Evolutionary conservation across 2,888 invertebrate species (phyloP), one percentile per base, ranked within the genome.

Genomic region (Sthenelais limicola): DNA sequence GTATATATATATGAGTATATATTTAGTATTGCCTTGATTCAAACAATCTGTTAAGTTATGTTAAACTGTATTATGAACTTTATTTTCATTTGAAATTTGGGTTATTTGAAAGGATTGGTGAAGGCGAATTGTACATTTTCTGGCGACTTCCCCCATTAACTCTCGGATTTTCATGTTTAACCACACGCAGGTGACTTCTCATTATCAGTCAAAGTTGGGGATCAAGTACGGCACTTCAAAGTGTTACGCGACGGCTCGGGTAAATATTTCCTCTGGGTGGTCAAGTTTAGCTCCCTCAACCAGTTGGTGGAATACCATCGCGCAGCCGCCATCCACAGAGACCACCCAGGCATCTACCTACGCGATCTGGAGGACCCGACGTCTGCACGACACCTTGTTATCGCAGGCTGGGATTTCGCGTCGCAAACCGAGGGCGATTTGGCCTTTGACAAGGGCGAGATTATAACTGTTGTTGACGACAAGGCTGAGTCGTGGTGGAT

Each of bases 251-350:
- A 99, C 88, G 95, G 96, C 81, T 94, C 94, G 83, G 98, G 98
- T 86, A 98, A 98, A 90, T 99, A 98, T 90, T 99, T 98, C 90
- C 91, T 99, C 79, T 99, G 99, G 99, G 97, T 98, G 82, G 97
- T 97, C 76, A 98, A 98, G 90, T 99, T 99, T 89, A 96, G 95
- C 90, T 97, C 97, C 74, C 91, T 99, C 80, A 99, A 99, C 88
- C 98, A 98, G 90, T 91, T 99, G 84, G 97, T 99, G 67, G 97
- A 98, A 86, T 98, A 98, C 89, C 98, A 99, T 89, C 82, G 88
- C 81, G 83, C 72, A 49, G 94, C 96, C 74, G 97, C 97, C 72
- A 97, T 98, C 69, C 97, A 97, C 78, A 43, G 47, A 43, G n/a
- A 12, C 12, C 47, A 43, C 12, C n/a, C n/a, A n/a, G n/a, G 12